Evolutionary conservation across 2,113 vertebrate genomes (phyloP), one percentile per base, ranked within the genome.

Genomic region (Clarias magur): DNA sequence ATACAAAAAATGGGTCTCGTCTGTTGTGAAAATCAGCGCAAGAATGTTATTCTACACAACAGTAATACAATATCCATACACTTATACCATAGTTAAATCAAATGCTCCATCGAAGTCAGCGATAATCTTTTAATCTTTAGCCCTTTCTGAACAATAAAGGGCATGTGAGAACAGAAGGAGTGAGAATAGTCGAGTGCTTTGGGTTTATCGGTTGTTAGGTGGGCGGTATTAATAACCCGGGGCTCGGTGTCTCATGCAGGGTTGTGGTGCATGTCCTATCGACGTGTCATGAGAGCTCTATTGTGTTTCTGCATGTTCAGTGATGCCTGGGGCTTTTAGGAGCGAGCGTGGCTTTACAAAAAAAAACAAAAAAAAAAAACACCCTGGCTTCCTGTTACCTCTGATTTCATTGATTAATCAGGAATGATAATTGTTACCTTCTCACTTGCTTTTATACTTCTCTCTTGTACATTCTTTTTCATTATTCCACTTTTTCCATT

Each of bases 211-310:
- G 65, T 75, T 73, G 72, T 82, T 72, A 82, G 67, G 68, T 38
- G 23, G 80, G 30, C 54, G 86, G 56, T 87, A 87, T 87, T 76
- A 87, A 83, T 87, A 65, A 82, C 68, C 48, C 21, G 42, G 57
- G 80, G 68, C 27, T 75, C 16, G 10, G 80, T 0, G 57, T 78
- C 53, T 86, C 30, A 53, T 54, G 67, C 56, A 72, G 65, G 30
- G 65, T 48, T 86, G 63, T 82, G 79, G 75, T 68, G 27, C 16
- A 67, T 65, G 68, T 56, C 57, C 56, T 82, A 59, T 83, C 34
- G 86, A 87, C 16, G 27, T 87, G 57, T 82, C 80, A 34, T 48
- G 38, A 6, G 80, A 59, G 67, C 25, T 53, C 38, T 54, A 25
- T 63, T 53, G 34, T 75, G 67, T 23, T 72, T 70, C 79, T 21